Evolutionary conservation across 2,888 invertebrate species (phyloP), one percentile per base, ranked within the genome.

Genomic region (Zootermopsis nevadensis): DNA sequence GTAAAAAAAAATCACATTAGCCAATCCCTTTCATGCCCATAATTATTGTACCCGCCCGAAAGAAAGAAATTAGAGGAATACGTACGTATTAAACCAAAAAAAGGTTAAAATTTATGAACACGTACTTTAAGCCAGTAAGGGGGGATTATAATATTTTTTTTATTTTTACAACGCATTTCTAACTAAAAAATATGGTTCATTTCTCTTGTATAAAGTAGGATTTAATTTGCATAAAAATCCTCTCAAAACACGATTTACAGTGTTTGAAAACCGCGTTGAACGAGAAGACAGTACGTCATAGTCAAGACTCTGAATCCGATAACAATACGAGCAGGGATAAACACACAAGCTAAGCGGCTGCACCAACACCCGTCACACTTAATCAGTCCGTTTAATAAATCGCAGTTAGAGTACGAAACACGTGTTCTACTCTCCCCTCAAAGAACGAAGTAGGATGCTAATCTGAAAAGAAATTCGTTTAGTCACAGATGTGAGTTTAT

Each of bases 181-280:
- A 27, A 60, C 60, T n/a, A 60, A 60, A 60, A 74, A 38, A 74
- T n/a, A 74, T 74, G 74, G 74, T 38, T 22, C 15, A n/a, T 33
- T n/a, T 35, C 38, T 74, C 12, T 24, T 33, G 33, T 30, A 30
- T 19, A 69, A 31, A 30, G 27, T 33, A 6, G 38, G 22, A 33
- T 38, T 33, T 38, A 38, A 74, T 74, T 74, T 74, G 38, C 74
- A 69, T 69, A 66, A 66, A n/a, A 66, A 69, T 69, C 33, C 38
- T 42, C 33, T 33, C 6, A 38, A 31, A 24, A 38, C 74, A 30
- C 33, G 30, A 31, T 15, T 74, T 74, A 74, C n/a, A 38, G 15
- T 60, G 12, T 12, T 27, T 60, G n/a, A 7, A 27, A 60, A 12
- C n/a, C 3, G 60, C 8, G n/a, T 2, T 0, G 60, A n/a, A 27